phyloP scores from a whole-genome alignment of 2,797 vertebrate species.

The Brachyrhaphis roseni region DNA sequence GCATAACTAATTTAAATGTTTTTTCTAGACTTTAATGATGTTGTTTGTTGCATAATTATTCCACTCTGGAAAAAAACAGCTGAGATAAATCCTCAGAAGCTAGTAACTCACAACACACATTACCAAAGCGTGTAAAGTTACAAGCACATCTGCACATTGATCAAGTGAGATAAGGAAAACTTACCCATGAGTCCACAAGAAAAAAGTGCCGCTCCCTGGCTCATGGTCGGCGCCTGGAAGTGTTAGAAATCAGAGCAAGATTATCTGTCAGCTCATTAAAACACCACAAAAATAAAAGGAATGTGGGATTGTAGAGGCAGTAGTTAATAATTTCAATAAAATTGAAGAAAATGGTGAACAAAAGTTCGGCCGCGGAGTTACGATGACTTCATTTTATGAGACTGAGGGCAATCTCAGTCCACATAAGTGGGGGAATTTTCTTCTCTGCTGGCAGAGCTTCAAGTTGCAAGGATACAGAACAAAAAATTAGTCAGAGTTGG shows the following conservation, averaged over 20 bases:
- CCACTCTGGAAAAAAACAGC: neutral
- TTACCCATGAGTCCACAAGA: constrained; percentile 95
- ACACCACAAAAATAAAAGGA: constrained; percentile 8
- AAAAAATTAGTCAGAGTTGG: constrained; percentile 52
- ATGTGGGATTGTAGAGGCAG: neutral
- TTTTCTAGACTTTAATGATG: neutral
- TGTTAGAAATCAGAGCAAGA: constrained; percentile 79
- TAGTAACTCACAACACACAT: neutral
- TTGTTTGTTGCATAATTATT: neutral
- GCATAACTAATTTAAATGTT: neutral
- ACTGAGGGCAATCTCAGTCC: constrained; percentile 51
- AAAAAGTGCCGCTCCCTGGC: constrained; percentile 92
- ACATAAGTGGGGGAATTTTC: constrained; percentile 50
- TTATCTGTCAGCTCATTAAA: constrained; percentile 19
- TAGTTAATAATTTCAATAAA: constrained; percentile 8
- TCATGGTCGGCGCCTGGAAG: constrained; percentile 92
- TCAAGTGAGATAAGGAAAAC: constrained; percentile 49
- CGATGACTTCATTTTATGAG: constrained; percentile 65
- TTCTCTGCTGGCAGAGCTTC: constrained; percentile 31
- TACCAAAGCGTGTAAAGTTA: neutral
- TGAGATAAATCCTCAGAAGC: neutral
- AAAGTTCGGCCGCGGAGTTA: constrained; percentile 15
- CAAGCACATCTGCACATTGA: neutral
- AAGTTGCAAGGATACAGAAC: constrained; percentile 35
- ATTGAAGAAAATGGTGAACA: constrained; percentile 15